Conservation (phyloP, 2,113 vertebrate genomes). For the Scytalopus superciliaris region DNA sequence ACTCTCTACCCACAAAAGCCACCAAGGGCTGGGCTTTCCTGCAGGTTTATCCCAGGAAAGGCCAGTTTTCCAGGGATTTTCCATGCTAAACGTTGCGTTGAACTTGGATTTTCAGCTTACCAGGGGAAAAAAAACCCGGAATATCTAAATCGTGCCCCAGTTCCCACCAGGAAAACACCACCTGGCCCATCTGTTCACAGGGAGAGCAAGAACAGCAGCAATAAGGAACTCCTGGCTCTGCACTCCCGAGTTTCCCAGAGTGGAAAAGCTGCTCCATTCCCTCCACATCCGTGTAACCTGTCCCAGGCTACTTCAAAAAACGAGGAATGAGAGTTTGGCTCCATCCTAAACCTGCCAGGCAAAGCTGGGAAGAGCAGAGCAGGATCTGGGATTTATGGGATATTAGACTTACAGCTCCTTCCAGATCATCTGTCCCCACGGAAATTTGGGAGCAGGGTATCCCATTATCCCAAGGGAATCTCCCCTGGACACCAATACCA, state of each 20-base stretch:
- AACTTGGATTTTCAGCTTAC: not conserved
- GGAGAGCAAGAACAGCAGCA: not conserved
- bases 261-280: not conserved
- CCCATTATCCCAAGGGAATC: not conserved
- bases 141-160: not conserved
- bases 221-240: not conserved
- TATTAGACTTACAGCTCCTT: not conserved
- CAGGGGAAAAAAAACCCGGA: not conserved
- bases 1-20: too few relatives aligned
- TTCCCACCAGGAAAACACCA: not conserved
- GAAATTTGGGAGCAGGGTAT: not conserved
- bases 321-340: not conserved
- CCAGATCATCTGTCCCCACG: not conserved
- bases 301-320: not conserved
- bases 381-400: not conserved
- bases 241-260: not conserved
- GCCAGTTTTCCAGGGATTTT: not conserved
- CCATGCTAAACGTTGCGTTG: not conserved
- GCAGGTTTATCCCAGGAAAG: too few relatives aligned
- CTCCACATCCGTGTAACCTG: not conserved
- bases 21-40: too few relatives aligned
- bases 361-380: not conserved
- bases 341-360: not conserved
- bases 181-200: not conserved
- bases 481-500: not conserved